Evolutionary conservation across 2,113 vertebrate species (phyloP).

Genomic region (Apistogramma diplotaenia): DNA sequence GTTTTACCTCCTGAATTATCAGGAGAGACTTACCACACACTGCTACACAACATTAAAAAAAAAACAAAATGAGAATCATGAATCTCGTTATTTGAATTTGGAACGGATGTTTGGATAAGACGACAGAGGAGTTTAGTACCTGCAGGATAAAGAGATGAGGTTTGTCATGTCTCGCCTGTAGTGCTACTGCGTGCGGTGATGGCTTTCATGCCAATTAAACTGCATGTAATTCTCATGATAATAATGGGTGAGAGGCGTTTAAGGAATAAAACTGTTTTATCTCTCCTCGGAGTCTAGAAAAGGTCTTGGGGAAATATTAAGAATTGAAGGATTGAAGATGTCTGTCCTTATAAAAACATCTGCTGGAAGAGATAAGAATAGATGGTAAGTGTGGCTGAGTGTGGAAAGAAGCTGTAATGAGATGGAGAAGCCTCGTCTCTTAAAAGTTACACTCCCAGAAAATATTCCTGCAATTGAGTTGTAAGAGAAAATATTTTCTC

Average conservation of each 20-base stretch:
- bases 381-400: not conserved
- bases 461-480: too few relatives aligned
- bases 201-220: slow-evolving; percentile 46
- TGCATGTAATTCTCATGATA: slow-evolving; percentile 18
- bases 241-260: slow-evolving; percentile 29
- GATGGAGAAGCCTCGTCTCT: not conserved
- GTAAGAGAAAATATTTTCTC: too few relatives aligned
- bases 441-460: not conserved
- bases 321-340: not conserved
- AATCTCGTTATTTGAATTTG: slow-evolving; percentile 43
- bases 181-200: slow-evolving; percentile 5
- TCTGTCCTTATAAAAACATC: slow-evolving; percentile 21
- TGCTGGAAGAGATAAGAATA: slow-evolving; percentile 53
- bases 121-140: slow-evolving; percentile 13
- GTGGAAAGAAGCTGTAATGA: not conserved
- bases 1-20: slow-evolving; percentile 45
- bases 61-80: slow-evolving; percentile 8
- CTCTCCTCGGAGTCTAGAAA: slow-evolving; percentile 2
- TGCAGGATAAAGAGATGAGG: slow-evolving; percentile 11
- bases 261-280: slow-evolving; percentile 24
- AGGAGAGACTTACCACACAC: slow-evolving; percentile 8
- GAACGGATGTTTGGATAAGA: slow-evolving; percentile 30
- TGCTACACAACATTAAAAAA: slow-evolving; percentile 8
- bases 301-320: slow-evolving; percentile 30
- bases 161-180: slow-evolving; percentile 20